These are phyloP conservation scores for Heterodera filipjevi DNA, from an alignment of 2,888 invertebrate genomes.

Conservation along the genomic window DNA sequence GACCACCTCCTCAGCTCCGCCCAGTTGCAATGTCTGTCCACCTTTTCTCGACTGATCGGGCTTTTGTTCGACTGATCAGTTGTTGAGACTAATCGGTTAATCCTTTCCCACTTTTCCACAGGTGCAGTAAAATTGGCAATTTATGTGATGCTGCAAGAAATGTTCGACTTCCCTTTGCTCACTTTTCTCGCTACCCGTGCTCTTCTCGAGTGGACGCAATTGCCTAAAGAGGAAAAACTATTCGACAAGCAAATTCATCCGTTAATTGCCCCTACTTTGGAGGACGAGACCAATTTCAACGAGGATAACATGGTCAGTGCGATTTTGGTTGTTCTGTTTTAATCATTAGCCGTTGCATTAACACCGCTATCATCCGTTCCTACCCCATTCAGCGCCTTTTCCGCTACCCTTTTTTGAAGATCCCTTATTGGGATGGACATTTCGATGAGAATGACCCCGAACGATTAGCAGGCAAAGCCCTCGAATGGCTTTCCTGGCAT, in stretches of 20 bases:
- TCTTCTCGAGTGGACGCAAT: slow-evolving; percentile 51
- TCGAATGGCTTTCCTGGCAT: slow-evolving; percentile 67
- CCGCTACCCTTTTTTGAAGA: slow-evolving; percentile 79
- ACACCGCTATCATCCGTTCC: not conserved
- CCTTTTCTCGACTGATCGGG: not conserved
- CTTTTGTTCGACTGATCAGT: not conserved
- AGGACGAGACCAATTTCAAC: slow-evolving; percentile 58
- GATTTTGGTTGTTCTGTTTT: not conserved
- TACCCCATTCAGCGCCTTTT: slow-evolving; percentile 71
- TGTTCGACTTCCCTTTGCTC: slow-evolving; percentile 51
- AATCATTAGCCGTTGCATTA: not conserved
- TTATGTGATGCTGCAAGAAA: slow-evolving; percentile 76
- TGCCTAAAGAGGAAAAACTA: slow-evolving; percentile 47
- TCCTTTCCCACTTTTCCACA: slow-evolving; percentile 39
- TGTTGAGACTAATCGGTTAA: not conserved
- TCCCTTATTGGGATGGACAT: slow-evolving; percentile 85
- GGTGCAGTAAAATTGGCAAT: slow-evolving; percentile 79
- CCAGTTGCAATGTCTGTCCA: slow-evolving; percentile 61
- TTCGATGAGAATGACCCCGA: slow-evolving; percentile 79
- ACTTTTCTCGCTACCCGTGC: slow-evolving; percentile 45
- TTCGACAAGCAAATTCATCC: slow-evolving; percentile 41
- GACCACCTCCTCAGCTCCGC: slow-evolving; percentile 74
- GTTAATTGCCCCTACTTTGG: slow-evolving; percentile 36
- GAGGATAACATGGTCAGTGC: slow-evolving; percentile 35
- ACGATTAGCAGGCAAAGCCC: slow-evolving; percentile 81